Evolutionary conservation across 2,797 vertebrate species (phyloP), one percentile per base, ranked within the genome.

Genomic region (Pitangus sulphuratus): DNA sequence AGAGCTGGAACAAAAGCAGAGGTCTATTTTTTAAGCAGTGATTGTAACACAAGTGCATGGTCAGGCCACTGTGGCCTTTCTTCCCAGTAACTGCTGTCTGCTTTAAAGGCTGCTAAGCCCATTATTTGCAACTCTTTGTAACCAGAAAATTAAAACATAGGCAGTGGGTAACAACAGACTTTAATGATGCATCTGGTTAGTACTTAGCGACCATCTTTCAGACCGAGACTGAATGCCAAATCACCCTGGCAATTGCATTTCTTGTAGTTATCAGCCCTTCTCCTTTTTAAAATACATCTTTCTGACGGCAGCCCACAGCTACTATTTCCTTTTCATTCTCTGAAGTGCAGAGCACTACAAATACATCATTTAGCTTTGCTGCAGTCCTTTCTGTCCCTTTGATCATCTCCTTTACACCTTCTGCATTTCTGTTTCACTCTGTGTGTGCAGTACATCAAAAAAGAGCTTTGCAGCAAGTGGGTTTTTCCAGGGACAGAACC

Each of bases 311-410:
- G 76, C 82, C 87, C 89, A 74, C 57, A 95, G 89, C 61, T 30
- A 93, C 75, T 61, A 54, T 84, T 89, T 90, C 92, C 83, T 76
- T 89, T 62, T 50, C 79, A 48, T 48, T 95, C 83, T 95, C 72
- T 40, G 71, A 92, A 92, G 92, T 54, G 81, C 87, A 89, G 87
- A 92, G 87, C 87, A 80, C 68, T 91, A 85, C 93, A 91, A 87
- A 95, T 83, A 93, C 42, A 89, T 94, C 71, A 94, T 60, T 97
- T 90, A 28, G 7, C 53, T 96, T 89, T 78, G 64, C 87, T 95
- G 95, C 90, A 93, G 89, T 85, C 89, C 78, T 47, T 84, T 83
- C 87, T 65, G 61, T 78, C 81, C 84, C 90, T 93, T 87, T 92
- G 95, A 93, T 92, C 78, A 30, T 66, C 89, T 82, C 64, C 89